These are phyloP conservation scores for Adoxophyes honmai DNA, from an alignment of 1,140 invertebrate species.

Conservation along the genomic window DNA sequence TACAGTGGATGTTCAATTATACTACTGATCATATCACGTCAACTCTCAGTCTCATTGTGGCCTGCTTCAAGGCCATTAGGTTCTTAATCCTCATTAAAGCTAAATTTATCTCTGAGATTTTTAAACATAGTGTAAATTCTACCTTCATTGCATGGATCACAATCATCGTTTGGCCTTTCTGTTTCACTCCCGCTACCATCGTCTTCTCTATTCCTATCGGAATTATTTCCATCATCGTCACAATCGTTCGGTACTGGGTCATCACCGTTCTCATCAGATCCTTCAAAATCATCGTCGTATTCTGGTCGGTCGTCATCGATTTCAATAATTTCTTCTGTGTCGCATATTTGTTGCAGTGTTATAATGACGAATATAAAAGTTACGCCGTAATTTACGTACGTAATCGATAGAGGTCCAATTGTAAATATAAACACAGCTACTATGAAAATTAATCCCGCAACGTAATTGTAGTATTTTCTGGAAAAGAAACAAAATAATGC, in stretches of 20 bases:
- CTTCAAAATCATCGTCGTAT: slow-evolving; percentile 5
- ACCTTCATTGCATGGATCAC: slow-evolving; percentile 53
- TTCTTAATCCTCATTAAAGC: slow-evolving; percentile 31
- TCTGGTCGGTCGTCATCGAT: not conserved
- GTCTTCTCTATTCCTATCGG: slow-evolving; percentile 15
- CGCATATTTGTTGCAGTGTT: slow-evolving; percentile 75
- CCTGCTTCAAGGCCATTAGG: too few relatives aligned
- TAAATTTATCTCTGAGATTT: slow-evolving; percentile 56
- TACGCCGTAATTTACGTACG: slow-evolving; percentile 78
- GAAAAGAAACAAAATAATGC: slow-evolving; percentile 34
- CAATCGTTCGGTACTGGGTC: slow-evolving; percentile 3
- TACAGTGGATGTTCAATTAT: too few relatives aligned
- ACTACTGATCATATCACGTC: too few relatives aligned
- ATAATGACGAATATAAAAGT: slow-evolving; percentile 74
- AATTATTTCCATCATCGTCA: slow-evolving; percentile 15
- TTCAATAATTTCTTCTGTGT: slow-evolving; percentile 28
- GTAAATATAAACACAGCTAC: slow-evolving; percentile 73
- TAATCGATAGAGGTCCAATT: slow-evolving; percentile 77
- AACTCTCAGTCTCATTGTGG: not conserved
- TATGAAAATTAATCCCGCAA: slow-evolving; percentile 71
- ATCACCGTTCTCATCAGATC: slow-evolving; percentile 16
- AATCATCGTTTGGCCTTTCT: slow-evolving; percentile 29
- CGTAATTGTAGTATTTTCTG: slow-evolving; percentile 71
- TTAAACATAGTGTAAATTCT: slow-evolving; percentile 55
- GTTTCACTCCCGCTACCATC: slow-evolving; percentile 19